Base-by-base conservation (phyloP, 1,140 invertebrate species). In the Drosophila pectinifera region DNA sequence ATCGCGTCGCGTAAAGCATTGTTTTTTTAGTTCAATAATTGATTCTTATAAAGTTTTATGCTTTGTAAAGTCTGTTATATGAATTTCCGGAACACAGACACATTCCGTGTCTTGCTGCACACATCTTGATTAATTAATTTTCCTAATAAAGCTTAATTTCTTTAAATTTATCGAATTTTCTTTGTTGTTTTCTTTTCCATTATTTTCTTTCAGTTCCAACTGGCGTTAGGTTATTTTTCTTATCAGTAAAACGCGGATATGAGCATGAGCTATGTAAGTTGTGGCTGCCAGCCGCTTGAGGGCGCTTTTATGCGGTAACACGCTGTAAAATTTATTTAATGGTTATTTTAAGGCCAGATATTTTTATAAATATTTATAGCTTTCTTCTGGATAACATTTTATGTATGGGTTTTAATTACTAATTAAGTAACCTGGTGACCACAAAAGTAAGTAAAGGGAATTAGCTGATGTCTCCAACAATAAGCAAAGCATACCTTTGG, bases 401-500 rank as follows among this genome's bases (percentile, higher is more conserved):
- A n/a, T n/a, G n/a, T n/a, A n/a, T 13, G 0, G 0, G 18, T 1
- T 24, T 4, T 0, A 22, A 0, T n/a, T 1, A 4, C 8, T 10
- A 8, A 4, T n/a, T 46, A 2, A 24, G 0, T n/a, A 8, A 46
- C 43, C 5, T 18, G 16, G 3, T 0, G 2, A 18, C 4, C 13
- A 7, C n/a, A 31, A 6, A n/a, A n/a, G 4, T 6, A 51, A 34
- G 46, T 14, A 14, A 2, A 4, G 3, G 14, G 18, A 31, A 7
- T 3, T 18, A 4, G 10, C 3, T 11, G 1, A 5, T 18, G 18
- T 18, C 18, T 1, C 0, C 10, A 31, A 4, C 5, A 11, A 10
- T 28, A 46, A 46, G 0, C n/a, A n/a, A 28, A n/a, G 65, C 38
- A 45, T 78, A 55, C 53, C 72, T 72, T 63, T 39, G 0, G 20